These are phyloP conservation scores for Erebia aethiops DNA, from an alignment of 2,888 invertebrate genomes.

Conservation along the genomic window DNA sequence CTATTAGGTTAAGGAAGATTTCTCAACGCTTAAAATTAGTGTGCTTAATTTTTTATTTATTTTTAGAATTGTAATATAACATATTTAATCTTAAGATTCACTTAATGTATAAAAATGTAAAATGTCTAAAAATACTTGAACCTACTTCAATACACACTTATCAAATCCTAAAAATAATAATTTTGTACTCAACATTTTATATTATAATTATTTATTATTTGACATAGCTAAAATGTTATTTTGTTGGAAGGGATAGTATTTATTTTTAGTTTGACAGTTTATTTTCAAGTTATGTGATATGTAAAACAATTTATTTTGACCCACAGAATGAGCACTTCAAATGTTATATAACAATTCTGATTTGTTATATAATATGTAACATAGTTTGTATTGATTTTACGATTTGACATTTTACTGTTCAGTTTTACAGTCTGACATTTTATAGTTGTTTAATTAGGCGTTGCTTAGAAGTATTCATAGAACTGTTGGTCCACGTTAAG, in stretches of 20 bases:
- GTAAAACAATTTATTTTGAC: not conserved
- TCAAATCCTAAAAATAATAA: not conserved
- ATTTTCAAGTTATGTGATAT: not conserved
- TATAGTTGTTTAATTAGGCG: not conserved
- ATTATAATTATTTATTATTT: not conserved
- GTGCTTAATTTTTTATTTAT: slow-evolving; percentile 39
- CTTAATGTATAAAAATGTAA: slow-evolving; percentile 7
- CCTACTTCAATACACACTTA: slow-evolving; percentile 3
- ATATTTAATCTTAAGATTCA: slow-evolving; percentile 13
- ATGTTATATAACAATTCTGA: not conserved
- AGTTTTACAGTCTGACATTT: not conserved
- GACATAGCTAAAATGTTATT: not conserved
- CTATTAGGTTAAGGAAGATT: slow-evolving; percentile 28
- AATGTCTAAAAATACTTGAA: slow-evolving; percentile 5
- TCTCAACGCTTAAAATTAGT: slow-evolving; percentile 40
- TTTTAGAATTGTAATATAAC: slow-evolving; percentile 6
- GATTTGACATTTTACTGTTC: not conserved
- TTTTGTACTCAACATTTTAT: not conserved
- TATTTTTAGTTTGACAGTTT: not conserved
- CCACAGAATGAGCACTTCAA: not conserved
- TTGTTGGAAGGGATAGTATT: not conserved
- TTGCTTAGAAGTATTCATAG: slow-evolving; percentile 1
- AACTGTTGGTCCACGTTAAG: slow-evolving; percentile 2
- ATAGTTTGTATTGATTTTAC: not conserved
- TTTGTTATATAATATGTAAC: not conserved